Evolutionary conservation across 35 echinoderm and acorn worm species (phyloP), one percentile per base, ranked within the genome.

Genomic region (Hemicentrotus pulcherrimus): DNA sequence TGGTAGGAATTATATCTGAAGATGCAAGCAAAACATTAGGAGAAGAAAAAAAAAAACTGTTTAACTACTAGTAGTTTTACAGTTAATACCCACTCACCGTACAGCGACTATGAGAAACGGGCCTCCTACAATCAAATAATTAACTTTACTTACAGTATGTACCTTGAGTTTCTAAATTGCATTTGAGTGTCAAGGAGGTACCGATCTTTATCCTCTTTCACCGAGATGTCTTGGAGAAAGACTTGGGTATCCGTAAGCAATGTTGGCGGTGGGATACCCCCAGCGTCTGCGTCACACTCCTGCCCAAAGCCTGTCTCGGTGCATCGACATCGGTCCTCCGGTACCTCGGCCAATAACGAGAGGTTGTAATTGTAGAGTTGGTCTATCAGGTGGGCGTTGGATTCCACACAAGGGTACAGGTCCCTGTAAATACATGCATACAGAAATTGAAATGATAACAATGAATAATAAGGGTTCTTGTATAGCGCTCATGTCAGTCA

Each of bases 201-300:
- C 28, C 94, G 48, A 61, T 88, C 91, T 22, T 96, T 78, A 30
- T 99, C 96, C 30, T 22, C 61, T 88, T 99, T 99, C 48, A 96
- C 31, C 55, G 95, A 97, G 18, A 97, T 15, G 94, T 99, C 95
- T 86, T 95, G 98, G 24, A 99, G 95, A 12, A 92, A 86, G 18
- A 59, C 91, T 14, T 94, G 60, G 2, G 96, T 97, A 47, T 99
- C 97, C 31, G 95, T 99, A 4, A 50, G 15, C 96, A 95, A 99
- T 13, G 86, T 24, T 9, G 96, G 98, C 9, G 96, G 96, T 0
- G 13, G 24, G 0, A 88, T 32, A 10, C 98, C 98, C 4, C 94
- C 94, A 0, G 95, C 95, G 0, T 92, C 96, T 6, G 86, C 86
- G 0, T 92, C 94, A 94, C 98, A 99, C 3, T 86, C 95, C 13